These are phyloP conservation scores for Orientallactaga sibirica DNA, from an alignment of 2,797 vertebrate species.

Conservation along the genomic window DNA sequence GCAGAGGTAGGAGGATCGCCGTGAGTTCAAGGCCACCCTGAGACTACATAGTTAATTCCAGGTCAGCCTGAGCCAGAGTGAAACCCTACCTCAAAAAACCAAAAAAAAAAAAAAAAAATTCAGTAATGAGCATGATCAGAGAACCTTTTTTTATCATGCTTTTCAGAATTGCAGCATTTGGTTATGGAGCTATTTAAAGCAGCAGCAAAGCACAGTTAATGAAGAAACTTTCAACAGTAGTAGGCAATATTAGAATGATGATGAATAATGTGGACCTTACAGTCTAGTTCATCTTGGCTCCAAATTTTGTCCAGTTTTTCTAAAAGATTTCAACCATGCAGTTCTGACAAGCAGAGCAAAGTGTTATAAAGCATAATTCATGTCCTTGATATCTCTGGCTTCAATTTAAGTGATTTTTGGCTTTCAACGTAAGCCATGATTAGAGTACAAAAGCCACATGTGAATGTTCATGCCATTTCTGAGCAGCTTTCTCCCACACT, in stretches of 20 bases:
- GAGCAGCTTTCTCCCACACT: constrained; percentile 26
- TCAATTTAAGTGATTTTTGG: constrained; percentile 63
- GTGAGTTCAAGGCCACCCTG: too few species aligned
- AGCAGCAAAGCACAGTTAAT: constrained; percentile 81
- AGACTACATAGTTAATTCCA: too few species aligned
- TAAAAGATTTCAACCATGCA: constrained; percentile 36
- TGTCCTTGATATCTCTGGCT: constrained; percentile 55
- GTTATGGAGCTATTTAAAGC: constrained; percentile 85
- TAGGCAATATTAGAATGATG: constrained; percentile 70
- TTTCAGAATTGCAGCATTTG: constrained; percentile 83
- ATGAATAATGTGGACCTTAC: constrained; percentile 77
- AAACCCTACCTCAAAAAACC: too few species aligned
- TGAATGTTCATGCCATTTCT: constrained; percentile 1
- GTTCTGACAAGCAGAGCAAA: constrained; percentile 63
- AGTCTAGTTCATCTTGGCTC: constrained; percentile 66
- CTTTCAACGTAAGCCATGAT: constrained; percentile 56
- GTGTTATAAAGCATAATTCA: constrained; percentile 54
- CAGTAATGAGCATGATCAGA: constrained; percentile 84
- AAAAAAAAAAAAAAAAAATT: constrained; percentile 76
- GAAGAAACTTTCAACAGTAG: constrained; percentile 79
- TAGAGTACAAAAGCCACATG: not conserved
- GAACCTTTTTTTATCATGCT: constrained; percentile 82
- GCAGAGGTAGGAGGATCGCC: too few species aligned
- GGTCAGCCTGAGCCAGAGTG: too few species aligned
- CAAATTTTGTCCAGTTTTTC: constrained; percentile 43